A percentile compares a stretch with the other conserved stretches of the same genome.
phyloP scores from a whole-genome alignment of 1,140 invertebrate species.

The Aphidius ervi region DNA sequence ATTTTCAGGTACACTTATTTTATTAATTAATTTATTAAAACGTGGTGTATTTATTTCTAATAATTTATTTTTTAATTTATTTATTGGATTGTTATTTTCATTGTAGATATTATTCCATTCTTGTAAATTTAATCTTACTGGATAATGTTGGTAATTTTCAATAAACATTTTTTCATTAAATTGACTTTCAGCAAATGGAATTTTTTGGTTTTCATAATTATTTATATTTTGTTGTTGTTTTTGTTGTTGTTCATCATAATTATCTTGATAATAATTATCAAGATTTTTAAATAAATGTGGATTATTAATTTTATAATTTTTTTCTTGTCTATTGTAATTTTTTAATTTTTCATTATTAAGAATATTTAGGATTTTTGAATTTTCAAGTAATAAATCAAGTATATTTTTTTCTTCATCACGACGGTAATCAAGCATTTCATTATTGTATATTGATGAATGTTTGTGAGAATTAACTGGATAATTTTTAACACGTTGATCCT shows the following conservation, averaged over 20 bases:
- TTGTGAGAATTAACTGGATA: slow-evolving; percentile 22
- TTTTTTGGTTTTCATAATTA: slow-evolving; percentile 4
- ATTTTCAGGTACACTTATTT: slow-evolving; percentile 12
- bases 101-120: not conserved
- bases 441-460: slow-evolving; percentile 21
- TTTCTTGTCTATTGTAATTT: slow-evolving; percentile 1
- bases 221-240: not conserved
- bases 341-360: slow-evolving; percentile 28
- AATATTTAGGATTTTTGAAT: slow-evolving; percentile 28
- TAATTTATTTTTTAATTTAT: slow-evolving; percentile 1
- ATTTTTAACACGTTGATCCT: slow-evolving; percentile 22
- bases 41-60: not conserved
- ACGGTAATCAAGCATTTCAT: slow-evolving; percentile 29
- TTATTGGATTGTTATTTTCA: not conserved
- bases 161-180: slow-evolving; percentile 1
- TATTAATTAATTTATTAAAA: not conserved
- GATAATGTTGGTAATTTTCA: not conserved
- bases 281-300: slow-evolving; percentile 2
- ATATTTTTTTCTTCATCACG: slow-evolving; percentile 30
- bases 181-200: not conserved
- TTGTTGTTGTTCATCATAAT: not conserved
- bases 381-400: slow-evolving; percentile 27
- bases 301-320: slow-evolving; percentile 6
- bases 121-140: not conserved
- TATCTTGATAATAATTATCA: not conserved